Conservation (phyloP, 2,888 invertebrate species). For the Meloe dianella region DNA sequence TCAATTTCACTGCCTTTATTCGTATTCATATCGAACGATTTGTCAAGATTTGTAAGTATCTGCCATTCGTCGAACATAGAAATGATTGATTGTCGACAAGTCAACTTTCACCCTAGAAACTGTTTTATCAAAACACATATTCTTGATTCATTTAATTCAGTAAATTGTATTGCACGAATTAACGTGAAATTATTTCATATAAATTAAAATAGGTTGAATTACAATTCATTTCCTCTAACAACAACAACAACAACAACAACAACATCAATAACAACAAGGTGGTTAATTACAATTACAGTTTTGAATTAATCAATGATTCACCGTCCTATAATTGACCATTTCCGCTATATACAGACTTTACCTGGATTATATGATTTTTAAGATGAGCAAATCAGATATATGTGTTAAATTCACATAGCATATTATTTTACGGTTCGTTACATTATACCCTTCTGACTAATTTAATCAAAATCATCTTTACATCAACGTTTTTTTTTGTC, state of each 20-base stretch:
- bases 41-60: conserved; percentile 59
- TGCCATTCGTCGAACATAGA: conserved; percentile 50
- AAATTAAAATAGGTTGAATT: conserved; percentile 34
- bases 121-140: conserved; percentile 56
- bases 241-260: neutral
- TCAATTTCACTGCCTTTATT: conserved; percentile 32
- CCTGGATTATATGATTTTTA: conserved; percentile 46
- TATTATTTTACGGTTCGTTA: conserved; percentile 37
- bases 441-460: conserved; percentile 34
- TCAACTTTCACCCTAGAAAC: conserved; percentile 53
- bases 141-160: conserved; percentile 51
- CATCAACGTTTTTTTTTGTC: conserved; percentile 28
- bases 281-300: conserved; percentile 7
- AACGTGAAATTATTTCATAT: conserved; percentile 30
- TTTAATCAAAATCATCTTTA: conserved; percentile 37
- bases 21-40: conserved; percentile 58
- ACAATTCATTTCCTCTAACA: conserved; percentile 9
- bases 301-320: conserved; percentile 46
- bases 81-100: conserved; percentile 57
- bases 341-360: conserved; percentile 47
- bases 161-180: conserved; percentile 50
- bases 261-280: neutral
- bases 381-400: conserved; percentile 32
- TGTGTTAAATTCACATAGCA: conserved; percentile 34
- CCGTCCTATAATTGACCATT: conserved; percentile 50